Evolutionary conservation across 2,113 vertebrate species (phyloP).

Genomic region (Chroicocephalus ridibundus): DNA sequence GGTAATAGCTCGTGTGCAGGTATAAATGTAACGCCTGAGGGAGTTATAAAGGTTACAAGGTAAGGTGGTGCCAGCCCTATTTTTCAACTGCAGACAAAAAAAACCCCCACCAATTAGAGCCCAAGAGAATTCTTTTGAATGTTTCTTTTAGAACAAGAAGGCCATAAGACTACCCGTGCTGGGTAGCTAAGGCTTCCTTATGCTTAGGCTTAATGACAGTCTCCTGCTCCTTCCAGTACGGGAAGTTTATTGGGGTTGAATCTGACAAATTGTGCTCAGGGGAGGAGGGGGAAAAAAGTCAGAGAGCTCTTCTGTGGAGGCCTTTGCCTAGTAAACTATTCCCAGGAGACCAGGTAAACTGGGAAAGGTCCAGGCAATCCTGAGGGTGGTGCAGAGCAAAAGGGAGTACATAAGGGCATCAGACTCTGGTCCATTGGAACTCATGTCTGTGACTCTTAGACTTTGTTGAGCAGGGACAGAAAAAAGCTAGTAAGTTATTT

Average conservation of each 20-base stretch:
- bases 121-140: background rate
- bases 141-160: background rate
- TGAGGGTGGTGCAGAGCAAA: background rate
- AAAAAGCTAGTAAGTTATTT: background rate
- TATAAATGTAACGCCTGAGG: background rate
- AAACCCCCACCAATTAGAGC: background rate
- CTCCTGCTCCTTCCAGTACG: background rate
- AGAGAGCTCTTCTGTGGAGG: background rate
- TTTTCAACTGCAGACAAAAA: background rate
- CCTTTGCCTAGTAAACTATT: background rate
- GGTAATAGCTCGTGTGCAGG: background rate
- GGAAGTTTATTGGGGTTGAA: background rate
- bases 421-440: background rate
- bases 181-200: background rate
- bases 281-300: background rate
- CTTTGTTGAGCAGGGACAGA: background rate
- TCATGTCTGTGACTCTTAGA: background rate
- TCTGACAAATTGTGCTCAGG: background rate
- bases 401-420: background rate
- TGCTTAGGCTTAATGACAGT: background rate
- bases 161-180: background rate
- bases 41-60: background rate
- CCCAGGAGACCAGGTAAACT: background rate
- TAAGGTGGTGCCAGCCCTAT: background rate
- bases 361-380: background rate